phyloP scores from a whole-genome alignment of 2,888 invertebrate genomes.

The Eupithecia tripunctaria region DNA sequence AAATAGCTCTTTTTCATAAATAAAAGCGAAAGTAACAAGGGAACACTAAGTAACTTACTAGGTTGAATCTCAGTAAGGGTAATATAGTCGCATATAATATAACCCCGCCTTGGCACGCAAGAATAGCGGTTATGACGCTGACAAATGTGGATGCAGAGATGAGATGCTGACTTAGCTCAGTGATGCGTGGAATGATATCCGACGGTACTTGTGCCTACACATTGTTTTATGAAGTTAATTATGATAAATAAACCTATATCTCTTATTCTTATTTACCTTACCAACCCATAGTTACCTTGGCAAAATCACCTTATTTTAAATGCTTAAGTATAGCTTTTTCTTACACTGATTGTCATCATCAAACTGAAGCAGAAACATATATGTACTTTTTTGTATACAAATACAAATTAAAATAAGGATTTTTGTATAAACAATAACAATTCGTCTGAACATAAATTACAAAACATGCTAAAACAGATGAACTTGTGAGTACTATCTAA shows the following conservation, averaged over 20 bases:
- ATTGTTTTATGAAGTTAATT: neutral
- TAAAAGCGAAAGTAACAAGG: neutral
- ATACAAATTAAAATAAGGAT: too few relatives aligned
- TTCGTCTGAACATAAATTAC: neutral
- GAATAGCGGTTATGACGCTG: constrained; percentile 5
- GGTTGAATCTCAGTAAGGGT: neutral
- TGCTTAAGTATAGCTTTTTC: too few relatives aligned
- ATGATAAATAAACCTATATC: neutral
- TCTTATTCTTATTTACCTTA: too few relatives aligned
- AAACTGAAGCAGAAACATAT: too few relatives aligned
- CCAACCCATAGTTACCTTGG: too few relatives aligned
- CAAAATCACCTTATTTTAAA: neutral
- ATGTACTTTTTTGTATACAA: too few relatives aligned
- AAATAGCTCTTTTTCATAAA: too few relatives aligned
- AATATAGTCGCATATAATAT: neutral
- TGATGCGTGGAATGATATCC: constrained; percentile 12
- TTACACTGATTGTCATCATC: too few relatives aligned
- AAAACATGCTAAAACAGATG: neutral
- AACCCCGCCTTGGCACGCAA: neutral
- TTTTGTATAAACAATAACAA: too few relatives aligned
- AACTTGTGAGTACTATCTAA: neutral
- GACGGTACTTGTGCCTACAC: neutral
- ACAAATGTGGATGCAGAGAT: neutral
- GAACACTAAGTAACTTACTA: neutral
- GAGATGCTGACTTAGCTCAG: neutral